Evolutionary conservation across 2,888 invertebrate genomes (phyloP).

Genomic region (Biston stratarius): DNA sequence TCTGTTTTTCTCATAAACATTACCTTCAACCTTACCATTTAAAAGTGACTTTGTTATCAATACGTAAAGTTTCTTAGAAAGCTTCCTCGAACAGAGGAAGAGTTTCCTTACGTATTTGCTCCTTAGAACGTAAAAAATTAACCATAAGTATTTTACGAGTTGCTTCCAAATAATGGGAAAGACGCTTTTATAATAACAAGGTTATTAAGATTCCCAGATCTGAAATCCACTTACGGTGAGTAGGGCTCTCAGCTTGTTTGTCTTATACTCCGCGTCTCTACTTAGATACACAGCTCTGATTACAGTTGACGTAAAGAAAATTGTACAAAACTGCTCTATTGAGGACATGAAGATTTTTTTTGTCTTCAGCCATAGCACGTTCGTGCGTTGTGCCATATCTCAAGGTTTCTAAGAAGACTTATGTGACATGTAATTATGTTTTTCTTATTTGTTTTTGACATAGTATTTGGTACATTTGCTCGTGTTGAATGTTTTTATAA

Average conservation of each 20-base stretch:
- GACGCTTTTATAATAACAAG: slow-evolving; percentile 30
- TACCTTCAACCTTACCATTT: too few species aligned
- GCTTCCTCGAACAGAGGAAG: not conserved
- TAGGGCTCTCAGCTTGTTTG: slow-evolving; percentile 40
- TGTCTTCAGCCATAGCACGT: too few species aligned
- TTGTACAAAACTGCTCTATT: slow-evolving; percentile 36
- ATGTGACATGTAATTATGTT: too few species aligned
- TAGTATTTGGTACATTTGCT: too few species aligned
- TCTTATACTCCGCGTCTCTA: slow-evolving; percentile 13
- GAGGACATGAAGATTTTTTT: slow-evolving; percentile 18
- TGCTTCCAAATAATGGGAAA: slow-evolving; percentile 11
- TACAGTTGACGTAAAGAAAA: slow-evolving; percentile 42
- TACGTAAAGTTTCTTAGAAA: not conserved
- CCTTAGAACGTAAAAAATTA: not conserved
- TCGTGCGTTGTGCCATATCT: not conserved
- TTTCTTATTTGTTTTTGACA: too few species aligned
- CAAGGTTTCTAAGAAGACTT: not conserved
- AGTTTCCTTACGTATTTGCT: not conserved
- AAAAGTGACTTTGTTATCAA: too few species aligned
- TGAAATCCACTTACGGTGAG: slow-evolving; percentile 39
- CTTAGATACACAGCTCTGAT: slow-evolving; percentile 38
- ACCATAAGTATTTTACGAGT: not conserved
- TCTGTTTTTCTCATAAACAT: too few species aligned
- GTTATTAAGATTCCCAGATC: slow-evolving; percentile 30
- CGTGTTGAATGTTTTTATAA: too few species aligned